phyloP scores from a whole-genome alignment of 2,888 invertebrate genomes.

The Melanchra persicariae region DNA sequence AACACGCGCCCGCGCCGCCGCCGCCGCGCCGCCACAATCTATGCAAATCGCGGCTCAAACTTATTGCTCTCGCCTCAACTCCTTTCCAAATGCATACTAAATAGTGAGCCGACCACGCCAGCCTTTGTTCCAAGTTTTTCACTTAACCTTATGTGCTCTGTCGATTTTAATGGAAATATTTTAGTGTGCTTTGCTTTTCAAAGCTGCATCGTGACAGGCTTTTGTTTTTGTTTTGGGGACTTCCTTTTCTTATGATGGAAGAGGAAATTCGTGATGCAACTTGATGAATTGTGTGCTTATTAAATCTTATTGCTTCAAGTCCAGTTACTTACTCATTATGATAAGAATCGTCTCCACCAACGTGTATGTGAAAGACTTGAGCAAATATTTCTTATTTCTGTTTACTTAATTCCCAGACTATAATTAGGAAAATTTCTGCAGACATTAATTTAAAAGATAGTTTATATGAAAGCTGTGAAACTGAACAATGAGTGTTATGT shows the following conservation, averaged over 20 bases:
- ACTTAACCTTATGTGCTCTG: constrained; percentile 77
- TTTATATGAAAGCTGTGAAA: constrained; percentile 47
- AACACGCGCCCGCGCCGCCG: constrained; percentile 72
- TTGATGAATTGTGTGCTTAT: constrained; percentile 1
- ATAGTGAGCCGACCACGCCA: constrained; percentile 82
- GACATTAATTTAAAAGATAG: constrained; percentile 55
- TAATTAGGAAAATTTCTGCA: constrained; percentile 59
- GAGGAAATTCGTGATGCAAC: background rate
- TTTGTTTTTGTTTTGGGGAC: constrained; percentile 36
- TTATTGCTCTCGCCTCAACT: constrained; percentile 90
- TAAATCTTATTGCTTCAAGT: constrained; percentile 14
- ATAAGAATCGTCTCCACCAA: constrained; percentile 32
- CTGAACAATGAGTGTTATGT: constrained; percentile 57
- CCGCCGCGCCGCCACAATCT: constrained; percentile 82
- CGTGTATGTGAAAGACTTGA: constrained; percentile 48
- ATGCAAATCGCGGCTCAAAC: constrained; percentile 89
- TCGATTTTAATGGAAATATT: constrained; percentile 75
- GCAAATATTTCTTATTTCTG: constrained; percentile 55
- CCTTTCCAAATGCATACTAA: constrained; percentile 91
- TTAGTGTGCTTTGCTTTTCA: constrained; percentile 60
- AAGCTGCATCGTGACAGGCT: constrained; percentile 35
- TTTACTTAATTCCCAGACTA: constrained; percentile 49
- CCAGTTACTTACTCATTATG: constrained; percentile 16
- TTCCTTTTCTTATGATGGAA: constrained; percentile 6
- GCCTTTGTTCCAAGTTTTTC: constrained; percentile 86